Conservation (phyloP, 2,888 invertebrate species). For the Selenia dentaria region DNA sequence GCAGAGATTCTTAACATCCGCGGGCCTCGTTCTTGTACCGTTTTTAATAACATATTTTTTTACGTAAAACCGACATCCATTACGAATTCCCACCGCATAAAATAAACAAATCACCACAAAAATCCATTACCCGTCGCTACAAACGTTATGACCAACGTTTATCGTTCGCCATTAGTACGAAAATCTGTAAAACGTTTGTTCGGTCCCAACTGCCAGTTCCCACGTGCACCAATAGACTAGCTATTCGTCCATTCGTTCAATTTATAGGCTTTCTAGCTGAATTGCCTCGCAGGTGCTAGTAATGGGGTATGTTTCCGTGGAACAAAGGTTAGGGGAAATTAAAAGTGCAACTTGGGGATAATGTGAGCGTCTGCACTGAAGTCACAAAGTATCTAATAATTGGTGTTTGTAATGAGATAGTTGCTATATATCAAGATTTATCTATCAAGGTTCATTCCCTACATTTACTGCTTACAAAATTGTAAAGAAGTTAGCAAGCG, state of each 20-base stretch:
- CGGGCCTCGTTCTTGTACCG: too few relatives aligned
- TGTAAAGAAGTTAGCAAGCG: too few relatives aligned
- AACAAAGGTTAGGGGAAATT: slow-evolving; percentile 34
- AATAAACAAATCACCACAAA: slow-evolving; percentile 28
- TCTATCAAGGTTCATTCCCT: too few relatives aligned
- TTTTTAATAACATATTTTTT: too few relatives aligned
- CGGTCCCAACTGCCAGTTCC: slow-evolving; percentile 55
- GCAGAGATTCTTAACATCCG: too few relatives aligned
- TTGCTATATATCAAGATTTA: too few relatives aligned
- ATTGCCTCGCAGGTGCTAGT: slow-evolving; percentile 63
- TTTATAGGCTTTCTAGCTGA: slow-evolving; percentile 62
- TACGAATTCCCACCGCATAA: slow-evolving; percentile 24
- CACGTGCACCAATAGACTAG: slow-evolving; percentile 41
- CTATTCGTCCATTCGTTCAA: slow-evolving; percentile 51
- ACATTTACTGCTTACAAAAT: too few relatives aligned
- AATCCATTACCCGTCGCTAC: slow-evolving; percentile 9
- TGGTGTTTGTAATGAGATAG: too few relatives aligned
- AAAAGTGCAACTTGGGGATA: slow-evolving; percentile 25
- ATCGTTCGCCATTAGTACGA: slow-evolving; percentile 21
- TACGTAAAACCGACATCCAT: not conserved
- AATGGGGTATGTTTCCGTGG: slow-evolving; percentile 49
- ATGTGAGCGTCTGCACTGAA: not conserved
- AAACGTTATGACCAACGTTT: slow-evolving; percentile 22
- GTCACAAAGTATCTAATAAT: not conserved
- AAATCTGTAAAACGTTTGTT: slow-evolving; percentile 32